Conservation (phyloP, 2,113 vertebrate genomes). For the Monopterus albus region DNA sequence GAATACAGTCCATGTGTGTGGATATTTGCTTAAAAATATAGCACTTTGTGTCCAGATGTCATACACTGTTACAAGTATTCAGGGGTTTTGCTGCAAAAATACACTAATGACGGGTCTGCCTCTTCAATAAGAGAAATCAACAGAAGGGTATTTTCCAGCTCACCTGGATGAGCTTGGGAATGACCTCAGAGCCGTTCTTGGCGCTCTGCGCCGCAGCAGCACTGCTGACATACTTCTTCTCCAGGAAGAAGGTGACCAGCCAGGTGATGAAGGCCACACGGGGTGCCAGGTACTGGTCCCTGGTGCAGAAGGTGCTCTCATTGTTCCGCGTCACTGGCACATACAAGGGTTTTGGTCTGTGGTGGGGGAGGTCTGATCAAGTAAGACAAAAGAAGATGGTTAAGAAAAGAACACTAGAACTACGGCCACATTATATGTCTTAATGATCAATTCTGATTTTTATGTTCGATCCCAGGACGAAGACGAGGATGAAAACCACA, state of each 20-base stretch:
- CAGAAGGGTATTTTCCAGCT: neutral
- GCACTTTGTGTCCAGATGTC: neutral
- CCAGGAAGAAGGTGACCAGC: constrained; percentile 98
- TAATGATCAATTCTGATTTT: too few species aligned
- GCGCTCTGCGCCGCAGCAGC: constrained; percentile 82
- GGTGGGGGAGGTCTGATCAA: constrained; percentile 89
- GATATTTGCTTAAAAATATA: neutral
- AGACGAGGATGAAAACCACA: too few species aligned
- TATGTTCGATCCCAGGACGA: too few species aligned
- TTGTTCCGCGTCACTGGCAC: constrained; percentile 89
- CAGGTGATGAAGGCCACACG: constrained; percentile 97
- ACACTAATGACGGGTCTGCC: neutral
- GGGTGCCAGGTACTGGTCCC: constrained; percentile 95
- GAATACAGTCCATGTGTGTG: too few species aligned
- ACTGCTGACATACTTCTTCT: constrained; percentile 93
- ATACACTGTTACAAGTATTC: neutral
- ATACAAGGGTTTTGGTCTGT: constrained; percentile 93
- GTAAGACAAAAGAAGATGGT: neutral
- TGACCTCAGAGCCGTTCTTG: constrained; percentile 92
- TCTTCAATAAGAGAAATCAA: neutral
- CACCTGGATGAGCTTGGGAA: constrained; percentile 97
- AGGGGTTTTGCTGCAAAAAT: neutral
- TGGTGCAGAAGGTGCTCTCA: constrained; percentile 93
- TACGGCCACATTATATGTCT: too few species aligned
- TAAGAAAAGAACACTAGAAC: neutral